Evolutionary conservation across 2,797 vertebrate genomes (phyloP).

Genomic region (Margarornis squamiger): DNA sequence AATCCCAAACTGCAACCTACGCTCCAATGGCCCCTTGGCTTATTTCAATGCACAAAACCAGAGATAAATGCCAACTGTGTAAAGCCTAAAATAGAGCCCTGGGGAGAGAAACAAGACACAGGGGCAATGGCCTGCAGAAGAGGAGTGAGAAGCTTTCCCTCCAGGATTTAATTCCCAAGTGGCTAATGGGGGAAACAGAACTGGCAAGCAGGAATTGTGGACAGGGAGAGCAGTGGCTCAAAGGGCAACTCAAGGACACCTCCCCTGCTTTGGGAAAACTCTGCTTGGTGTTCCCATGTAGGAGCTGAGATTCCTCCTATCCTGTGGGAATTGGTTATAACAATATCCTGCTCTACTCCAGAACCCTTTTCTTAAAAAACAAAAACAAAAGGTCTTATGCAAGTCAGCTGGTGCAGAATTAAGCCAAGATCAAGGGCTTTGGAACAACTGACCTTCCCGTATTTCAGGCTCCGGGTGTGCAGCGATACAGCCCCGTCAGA

Average conservation of each 20-base stretch:
- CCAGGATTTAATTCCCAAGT: neutral
- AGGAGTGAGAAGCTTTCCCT: neutral
- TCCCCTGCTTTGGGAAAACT: neutral
- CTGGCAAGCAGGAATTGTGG: neutral
- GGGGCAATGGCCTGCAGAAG: neutral
- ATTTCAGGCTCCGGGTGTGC: constrained; percentile 96
- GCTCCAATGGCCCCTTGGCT: neutral
- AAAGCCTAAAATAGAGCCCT: constrained; percentile 2
- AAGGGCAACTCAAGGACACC: neutral
- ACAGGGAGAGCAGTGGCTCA: neutral
- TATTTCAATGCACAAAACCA: constrained; percentile 22
- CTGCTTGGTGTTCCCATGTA: rapidly evolving
- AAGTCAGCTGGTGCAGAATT: neutral
- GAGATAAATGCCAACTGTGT: neutral
- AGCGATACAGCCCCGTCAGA: constrained; percentile 91
- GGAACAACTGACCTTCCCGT: constrained; percentile 86
- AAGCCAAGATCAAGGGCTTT: neutral
- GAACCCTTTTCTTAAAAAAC: neutral
- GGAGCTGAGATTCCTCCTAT: neutral
- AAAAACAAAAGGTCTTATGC: neutral
- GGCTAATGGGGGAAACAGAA: neutral
- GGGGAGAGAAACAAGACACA: neutral
- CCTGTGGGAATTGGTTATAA: neutral
- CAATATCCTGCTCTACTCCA: neutral
- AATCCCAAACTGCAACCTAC: constrained; percentile 6